Base-by-base conservation (phyloP, 2,113 vertebrate species). In the Pionites leucogaster region DNA sequence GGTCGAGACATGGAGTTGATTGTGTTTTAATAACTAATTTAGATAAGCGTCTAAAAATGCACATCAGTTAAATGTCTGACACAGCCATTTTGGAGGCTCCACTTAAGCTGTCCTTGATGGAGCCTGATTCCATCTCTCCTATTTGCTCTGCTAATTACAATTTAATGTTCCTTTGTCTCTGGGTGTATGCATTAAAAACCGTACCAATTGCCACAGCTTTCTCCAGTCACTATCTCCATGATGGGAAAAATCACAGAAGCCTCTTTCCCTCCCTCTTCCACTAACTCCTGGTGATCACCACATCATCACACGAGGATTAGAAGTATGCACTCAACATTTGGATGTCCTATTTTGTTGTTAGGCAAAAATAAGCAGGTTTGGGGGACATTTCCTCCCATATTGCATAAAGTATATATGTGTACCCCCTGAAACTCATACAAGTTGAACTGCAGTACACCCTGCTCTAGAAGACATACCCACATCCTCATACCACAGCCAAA, bases 1-100 rank as follows among this genome's bases (percentile, higher is more conserved):
- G 93, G 88, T 23, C 82, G 93, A 93, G 92, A 41, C 75, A 50
- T 27, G 1, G 90, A 86, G 85, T 2, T 82, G 91, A 90, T 89
- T 90, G 94, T 90, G 86, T 64, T 84, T 90, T 96, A 91, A 91
- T 95, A 96, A 96, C 92, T 94, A 82, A 94, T 95, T 96, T 96
- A 96, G 88, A 72, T 96, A 97, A 97, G 95, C 15, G 77, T 87
- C 94, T 95, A 7, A 94, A 83, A 93, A 88, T 25, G 87, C 93
- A 78, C 96, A 88, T 92, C 88, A 85, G 86, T 84, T 92, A 93
- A 68, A 88, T 29, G 92, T 44, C 92, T 92, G 95, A 57, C 95
- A 86, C 91, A 89, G 94, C 93, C 90, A 90, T 46, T 74, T 87
- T 70, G 2, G 81, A 91, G 64, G 77, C 89, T 77, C 20, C 82